Conservation (phyloP, 2,113 vertebrate species). For the Nothocercus julius region DNA sequence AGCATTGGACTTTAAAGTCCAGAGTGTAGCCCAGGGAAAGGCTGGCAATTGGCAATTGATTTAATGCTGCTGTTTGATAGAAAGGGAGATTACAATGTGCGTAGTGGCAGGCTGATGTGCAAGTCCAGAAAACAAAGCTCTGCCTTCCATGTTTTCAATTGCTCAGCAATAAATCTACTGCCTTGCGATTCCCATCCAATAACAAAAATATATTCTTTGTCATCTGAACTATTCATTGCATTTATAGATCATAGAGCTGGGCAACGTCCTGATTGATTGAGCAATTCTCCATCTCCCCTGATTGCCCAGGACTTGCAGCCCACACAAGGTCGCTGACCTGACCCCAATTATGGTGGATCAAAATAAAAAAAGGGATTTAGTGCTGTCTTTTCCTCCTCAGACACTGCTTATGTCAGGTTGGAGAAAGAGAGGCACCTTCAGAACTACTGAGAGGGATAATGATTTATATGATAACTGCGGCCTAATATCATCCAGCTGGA, state of each 20-base stretch:
- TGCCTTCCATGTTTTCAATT: neutral
- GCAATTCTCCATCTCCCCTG: neutral
- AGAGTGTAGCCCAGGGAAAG: neutral
- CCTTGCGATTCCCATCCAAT: neutral
- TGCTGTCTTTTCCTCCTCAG: neutral
- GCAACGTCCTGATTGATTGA: neutral
- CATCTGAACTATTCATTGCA: neutral
- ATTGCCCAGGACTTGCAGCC: neutral
- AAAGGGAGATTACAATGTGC: neutral
- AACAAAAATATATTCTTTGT: neutral
- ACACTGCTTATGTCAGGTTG: neutral
- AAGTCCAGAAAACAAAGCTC: neutral
- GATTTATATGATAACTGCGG: neutral
- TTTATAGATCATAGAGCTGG: neutral
- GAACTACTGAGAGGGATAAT: neutral
- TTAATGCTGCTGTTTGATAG: slow-evolving; percentile 24
- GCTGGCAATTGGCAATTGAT: neutral
- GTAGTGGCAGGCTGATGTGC: neutral
- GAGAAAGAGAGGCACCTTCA: neutral
- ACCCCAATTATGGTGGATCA: neutral
- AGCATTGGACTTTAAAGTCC: slow-evolving; percentile 31
- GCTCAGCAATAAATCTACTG: neutral
- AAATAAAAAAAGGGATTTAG: neutral
- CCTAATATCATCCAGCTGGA: neutral
- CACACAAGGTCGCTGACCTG: neutral